A percentile compares a stretch with the other conserved stretches of the same genome.
These are phyloP conservation scores for Cyphomyrmex costatus DNA, from an alignment of 1,140 invertebrate species.

Conservation along the genomic window DNA sequence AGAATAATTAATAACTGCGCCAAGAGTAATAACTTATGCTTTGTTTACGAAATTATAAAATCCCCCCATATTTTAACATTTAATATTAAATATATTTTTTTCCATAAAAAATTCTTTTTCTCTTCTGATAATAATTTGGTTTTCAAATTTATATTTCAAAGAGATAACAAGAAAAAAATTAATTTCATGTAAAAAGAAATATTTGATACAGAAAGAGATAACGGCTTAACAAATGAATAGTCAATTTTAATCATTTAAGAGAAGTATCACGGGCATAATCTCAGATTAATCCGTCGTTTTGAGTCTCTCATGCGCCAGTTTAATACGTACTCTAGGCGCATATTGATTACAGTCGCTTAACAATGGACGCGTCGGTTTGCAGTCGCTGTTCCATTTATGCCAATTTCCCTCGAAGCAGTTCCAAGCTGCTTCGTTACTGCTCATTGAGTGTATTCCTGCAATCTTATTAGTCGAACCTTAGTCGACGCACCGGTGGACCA, in stretches of 20 bases:
- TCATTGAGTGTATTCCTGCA: slow-evolving; percentile 47
- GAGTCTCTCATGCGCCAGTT: slow-evolving; percentile 23
- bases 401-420: slow-evolving; percentile 45
- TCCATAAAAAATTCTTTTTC: background rate
- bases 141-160: background rate
- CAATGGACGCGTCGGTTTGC: slow-evolving; percentile 46
- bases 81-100: slow-evolving; percentile 7
- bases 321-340: slow-evolving; percentile 47
- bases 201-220: background rate
- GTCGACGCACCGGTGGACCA: slow-evolving; percentile 25
- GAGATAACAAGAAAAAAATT: slow-evolving; percentile 11
- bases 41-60: slow-evolving; percentile 4
- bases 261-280: slow-evolving; percentile 11
- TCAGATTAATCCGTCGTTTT: slow-evolving; percentile 14
- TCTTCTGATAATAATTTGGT: background rate
- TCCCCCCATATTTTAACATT: background rate
- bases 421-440: slow-evolving; percentile 52
- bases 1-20: background rate
- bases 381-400: slow-evolving; percentile 61
- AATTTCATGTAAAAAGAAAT: background rate
- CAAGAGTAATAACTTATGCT: background rate
- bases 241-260: slow-evolving; percentile 9
- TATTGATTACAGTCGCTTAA: slow-evolving; percentile 53
- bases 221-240: slow-evolving; percentile 4
- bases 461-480: slow-evolving; percentile 64